These are phyloP conservation scores for Eubucco bourcierii DNA, from an alignment of 2,113 vertebrate genomes.

Conservation along the genomic window DNA sequence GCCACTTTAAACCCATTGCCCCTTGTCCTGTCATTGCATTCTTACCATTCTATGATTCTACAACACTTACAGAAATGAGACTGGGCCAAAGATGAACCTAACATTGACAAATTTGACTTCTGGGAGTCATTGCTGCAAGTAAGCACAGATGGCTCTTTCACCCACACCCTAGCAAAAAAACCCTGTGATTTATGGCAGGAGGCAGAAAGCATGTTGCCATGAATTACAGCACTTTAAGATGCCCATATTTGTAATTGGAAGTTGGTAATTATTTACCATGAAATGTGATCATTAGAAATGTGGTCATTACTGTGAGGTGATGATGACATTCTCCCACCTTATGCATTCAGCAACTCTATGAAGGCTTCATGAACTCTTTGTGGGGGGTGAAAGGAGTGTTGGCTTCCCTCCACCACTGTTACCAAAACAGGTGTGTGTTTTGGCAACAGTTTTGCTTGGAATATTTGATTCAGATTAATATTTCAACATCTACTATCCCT, in stretches of 20 bases:
- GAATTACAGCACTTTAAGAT: slow-evolving; percentile 25
- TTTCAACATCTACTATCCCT: slow-evolving; percentile 27
- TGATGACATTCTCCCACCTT: background rate
- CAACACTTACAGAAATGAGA: background rate
- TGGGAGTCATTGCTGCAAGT: background rate
- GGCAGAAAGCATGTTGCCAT: background rate
- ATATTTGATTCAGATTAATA: slow-evolving; percentile 36
- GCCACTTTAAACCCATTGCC: too few species aligned
- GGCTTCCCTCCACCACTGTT: background rate
- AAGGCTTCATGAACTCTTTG: slow-evolving; percentile 2
- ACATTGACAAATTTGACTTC: background rate
- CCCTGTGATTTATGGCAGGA: background rate
- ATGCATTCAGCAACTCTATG: slow-evolving; percentile 27
- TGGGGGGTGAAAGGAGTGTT: background rate
- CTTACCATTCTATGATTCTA: too few species aligned
- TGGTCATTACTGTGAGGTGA: slow-evolving; percentile 43
- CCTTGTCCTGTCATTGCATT: too few species aligned
- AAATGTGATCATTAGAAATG: slow-evolving; percentile 26
- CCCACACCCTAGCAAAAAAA: slow-evolving; percentile 4
- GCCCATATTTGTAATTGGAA: background rate
- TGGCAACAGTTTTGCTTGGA: slow-evolving; percentile 36
- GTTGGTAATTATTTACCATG: slow-evolving; percentile 26
- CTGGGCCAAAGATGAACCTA: background rate
- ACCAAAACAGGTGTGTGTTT: slow-evolving; percentile 18
- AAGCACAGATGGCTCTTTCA: slow-evolving; percentile 33